Percentiles rank a stretch among this genome's conserved stretches.
These are phyloP conservation scores for Chaetura pelagica DNA, from an alignment of 2,113 vertebrate genomes.

Conservation along the genomic window DNA sequence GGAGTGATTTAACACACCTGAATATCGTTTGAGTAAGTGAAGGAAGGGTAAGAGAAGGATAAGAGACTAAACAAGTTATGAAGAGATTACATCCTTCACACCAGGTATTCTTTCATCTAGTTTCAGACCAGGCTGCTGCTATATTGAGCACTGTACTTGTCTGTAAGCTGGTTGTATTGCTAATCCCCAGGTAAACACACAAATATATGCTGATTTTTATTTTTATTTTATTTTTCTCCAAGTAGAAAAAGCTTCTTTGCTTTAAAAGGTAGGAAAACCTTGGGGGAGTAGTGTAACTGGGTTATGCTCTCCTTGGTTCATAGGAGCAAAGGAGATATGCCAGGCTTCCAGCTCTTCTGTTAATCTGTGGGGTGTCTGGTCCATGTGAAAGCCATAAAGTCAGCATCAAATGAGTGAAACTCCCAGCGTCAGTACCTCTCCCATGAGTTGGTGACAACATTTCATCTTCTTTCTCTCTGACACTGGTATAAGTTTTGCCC, in stretches of 20 bases:
- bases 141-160: fast-evolving
- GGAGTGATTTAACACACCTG: background rate
- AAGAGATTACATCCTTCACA: background rate
- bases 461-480: background rate
- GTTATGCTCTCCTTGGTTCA: background rate
- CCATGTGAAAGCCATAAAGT: background rate
- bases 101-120: background rate
- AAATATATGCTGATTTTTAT: background rate
- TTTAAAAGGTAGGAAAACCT: background rate
- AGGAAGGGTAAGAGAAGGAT: background rate
- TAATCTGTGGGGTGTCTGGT: fast-evolving
- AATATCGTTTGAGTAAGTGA: background rate
- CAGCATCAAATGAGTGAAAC: background rate
- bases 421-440: background rate
- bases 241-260: background rate
- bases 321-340: background rate
- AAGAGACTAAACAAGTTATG: background rate
- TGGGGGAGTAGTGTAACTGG: background rate
- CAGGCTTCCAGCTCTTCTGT: background rate
- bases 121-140: background rate
- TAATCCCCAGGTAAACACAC: background rate
- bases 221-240: background rate
- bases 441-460: background rate
- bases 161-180: background rate
- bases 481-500: background rate